Percentiles rank a stretch among this genome's conserved stretches.
phyloP scores from a whole-genome alignment of 1,140 invertebrate species.

The Hycleus cichorii region DNA sequence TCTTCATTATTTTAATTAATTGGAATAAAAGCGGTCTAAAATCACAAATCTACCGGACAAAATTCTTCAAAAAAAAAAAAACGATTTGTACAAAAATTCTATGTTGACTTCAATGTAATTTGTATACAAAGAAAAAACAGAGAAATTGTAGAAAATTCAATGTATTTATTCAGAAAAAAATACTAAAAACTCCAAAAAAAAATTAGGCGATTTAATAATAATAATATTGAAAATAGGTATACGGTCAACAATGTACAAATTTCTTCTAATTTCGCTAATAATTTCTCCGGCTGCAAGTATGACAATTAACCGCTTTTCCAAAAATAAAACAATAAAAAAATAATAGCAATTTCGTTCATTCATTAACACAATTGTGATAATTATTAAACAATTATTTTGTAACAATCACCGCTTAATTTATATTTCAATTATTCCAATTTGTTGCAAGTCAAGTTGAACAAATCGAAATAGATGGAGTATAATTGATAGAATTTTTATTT shows the following conservation, averaged over 20 bases:
- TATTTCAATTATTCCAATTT: constrained; percentile 2
- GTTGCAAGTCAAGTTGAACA: not conserved
- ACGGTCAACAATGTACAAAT: constrained; percentile 40
- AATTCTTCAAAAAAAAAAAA: not conserved
- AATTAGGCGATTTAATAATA: constrained; percentile 21
- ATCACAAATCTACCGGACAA: constrained; percentile 16
- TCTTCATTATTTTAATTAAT: not conserved
- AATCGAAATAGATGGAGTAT: no score
- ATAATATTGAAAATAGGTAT: constrained; percentile 33
- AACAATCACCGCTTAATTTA: constrained; percentile 6
- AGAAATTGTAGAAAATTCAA: constrained; percentile 14
- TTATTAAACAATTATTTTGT: constrained; percentile 6
- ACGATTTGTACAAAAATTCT: constrained; percentile 31
- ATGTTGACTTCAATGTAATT: constrained; percentile 33
- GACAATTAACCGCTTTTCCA: constrained; percentile 20
- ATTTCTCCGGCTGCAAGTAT: constrained; percentile 23
- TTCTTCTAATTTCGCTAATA: constrained; percentile 1
- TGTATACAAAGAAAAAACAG: constrained; percentile 18
- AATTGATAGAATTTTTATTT: no score
- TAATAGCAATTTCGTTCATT: no score
- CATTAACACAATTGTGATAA: constrained; percentile 6
- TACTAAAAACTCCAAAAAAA: constrained; percentile 12
- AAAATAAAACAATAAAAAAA: no score
- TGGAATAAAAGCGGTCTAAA: constrained; percentile 25
- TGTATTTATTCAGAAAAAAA: constrained; percentile 13